phyloP scores from a whole-genome alignment of 2,113 vertebrate species.

The Pseudonaja textilis region DNA sequence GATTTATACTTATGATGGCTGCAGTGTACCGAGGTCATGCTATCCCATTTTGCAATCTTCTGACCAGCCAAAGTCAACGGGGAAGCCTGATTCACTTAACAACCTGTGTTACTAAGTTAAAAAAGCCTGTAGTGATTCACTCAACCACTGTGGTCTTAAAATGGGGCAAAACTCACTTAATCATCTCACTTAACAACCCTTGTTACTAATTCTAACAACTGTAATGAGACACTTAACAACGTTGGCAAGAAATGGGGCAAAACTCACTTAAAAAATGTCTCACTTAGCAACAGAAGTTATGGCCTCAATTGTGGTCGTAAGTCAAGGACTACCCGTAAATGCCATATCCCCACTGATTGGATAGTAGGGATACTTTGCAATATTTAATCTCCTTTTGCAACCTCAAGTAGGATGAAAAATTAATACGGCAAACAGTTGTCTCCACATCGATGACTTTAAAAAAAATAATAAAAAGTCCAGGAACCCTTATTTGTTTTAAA shows the following conservation, averaged over 20 bases:
- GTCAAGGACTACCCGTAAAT: neutral
- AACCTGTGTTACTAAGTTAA: neutral
- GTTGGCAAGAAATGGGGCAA: neutral
- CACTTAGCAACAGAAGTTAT: neutral
- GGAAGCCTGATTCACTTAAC: neutral
- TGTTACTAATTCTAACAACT: neutral
- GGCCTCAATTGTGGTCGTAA: neutral
- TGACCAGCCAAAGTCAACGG: neutral
- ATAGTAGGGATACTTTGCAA: neutral
- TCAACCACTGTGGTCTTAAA: neutral
- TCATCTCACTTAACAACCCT: neutral
- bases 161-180: neutral
- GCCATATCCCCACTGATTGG: neutral
- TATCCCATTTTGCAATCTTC: neutral
- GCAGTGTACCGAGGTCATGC: neutral
- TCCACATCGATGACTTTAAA: neutral
- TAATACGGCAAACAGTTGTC: neutral
- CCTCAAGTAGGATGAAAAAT: neutral
- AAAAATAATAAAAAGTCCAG: too few relatives aligned
- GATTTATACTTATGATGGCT: neutral
- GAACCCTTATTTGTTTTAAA: constrained; percentile 9
- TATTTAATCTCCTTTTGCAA: neutral
- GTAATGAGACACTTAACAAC: neutral
- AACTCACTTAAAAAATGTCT: neutral
- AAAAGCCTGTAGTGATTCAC: neutral